phyloP scores from a whole-genome alignment of 1,140 invertebrate genomes.

The Heterodera schachtii region DNA sequence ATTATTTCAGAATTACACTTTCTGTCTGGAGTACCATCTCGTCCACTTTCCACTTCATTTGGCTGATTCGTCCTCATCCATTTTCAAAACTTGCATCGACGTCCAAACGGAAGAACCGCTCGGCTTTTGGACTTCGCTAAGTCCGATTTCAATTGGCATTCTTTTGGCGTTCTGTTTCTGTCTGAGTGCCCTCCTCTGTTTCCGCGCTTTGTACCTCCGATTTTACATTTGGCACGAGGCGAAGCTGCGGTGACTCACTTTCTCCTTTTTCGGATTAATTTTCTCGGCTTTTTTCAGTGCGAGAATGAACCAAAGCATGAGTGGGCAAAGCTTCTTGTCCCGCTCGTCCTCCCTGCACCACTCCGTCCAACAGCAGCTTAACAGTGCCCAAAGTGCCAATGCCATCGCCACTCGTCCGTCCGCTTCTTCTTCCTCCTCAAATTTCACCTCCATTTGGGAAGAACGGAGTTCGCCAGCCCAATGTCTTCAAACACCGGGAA shows the following conservation, averaged over 20 bases:
- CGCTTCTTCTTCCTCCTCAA: neutral
- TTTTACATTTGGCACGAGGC: conserved; percentile 61
- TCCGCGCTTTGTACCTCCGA: conserved; percentile 50
- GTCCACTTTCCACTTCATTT: neutral
- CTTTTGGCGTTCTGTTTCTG: conserved; percentile 38
- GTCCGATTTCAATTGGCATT: conserved; percentile 42
- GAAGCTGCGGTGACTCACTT: conserved; percentile 43
- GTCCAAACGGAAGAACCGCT: conserved; percentile 44
- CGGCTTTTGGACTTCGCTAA: conserved; percentile 52
- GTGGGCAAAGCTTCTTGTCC: conserved; percentile 59
- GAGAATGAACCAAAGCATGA: conserved; percentile 62
- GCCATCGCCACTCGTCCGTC: neutral
- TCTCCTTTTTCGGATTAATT: conserved; percentile 17
- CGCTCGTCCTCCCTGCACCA: conserved; percentile 37
- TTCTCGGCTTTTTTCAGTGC: conserved; percentile 40
- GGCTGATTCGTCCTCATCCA: neutral
- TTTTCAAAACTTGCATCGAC: conserved; percentile 50
- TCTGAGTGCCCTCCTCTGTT: conserved; percentile 41
- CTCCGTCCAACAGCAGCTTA: neutral
- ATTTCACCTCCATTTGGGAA: neutral
- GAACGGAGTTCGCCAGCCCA: conserved; percentile 1
- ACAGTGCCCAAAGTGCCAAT: neutral
- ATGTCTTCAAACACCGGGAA: neutral
- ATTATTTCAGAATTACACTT: conserved; percentile 57
- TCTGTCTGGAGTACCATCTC: conserved; percentile 53